Percentiles rank a stretch among this genome's conserved stretches.
These are phyloP conservation scores for Aricia agestis DNA, from an alignment of 1,140 invertebrate species.

Conservation along the genomic window DNA sequence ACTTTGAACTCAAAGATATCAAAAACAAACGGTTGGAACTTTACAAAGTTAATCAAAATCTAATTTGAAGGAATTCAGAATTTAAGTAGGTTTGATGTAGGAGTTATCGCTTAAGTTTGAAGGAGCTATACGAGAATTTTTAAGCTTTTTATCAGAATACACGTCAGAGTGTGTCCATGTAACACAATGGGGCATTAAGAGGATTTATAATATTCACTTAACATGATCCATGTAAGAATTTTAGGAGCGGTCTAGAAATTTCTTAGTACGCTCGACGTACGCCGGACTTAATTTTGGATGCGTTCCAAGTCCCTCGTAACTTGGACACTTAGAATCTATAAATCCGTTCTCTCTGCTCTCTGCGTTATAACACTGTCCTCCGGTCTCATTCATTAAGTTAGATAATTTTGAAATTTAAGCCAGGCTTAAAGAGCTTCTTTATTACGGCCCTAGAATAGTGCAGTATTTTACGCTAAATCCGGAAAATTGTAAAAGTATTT, in stretches of 20 bases:
- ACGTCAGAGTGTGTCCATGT: neutral
- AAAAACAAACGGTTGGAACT: too few relatives aligned
- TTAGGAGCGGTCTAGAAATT: constrained; percentile 26
- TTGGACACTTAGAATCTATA: constrained; percentile 44
- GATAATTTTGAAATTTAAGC: constrained; percentile 8
- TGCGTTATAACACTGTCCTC: constrained; percentile 6
- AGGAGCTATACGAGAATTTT: too few relatives aligned
- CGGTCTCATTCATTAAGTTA: constrained; percentile 5
- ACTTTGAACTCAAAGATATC: too few relatives aligned
- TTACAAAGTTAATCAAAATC: too few relatives aligned
- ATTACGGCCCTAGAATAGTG: neutral
- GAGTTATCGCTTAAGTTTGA: too few relatives aligned
- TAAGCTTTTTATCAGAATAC: too few relatives aligned
- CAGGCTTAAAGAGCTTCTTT: neutral
- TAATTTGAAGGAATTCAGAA: too few relatives aligned
- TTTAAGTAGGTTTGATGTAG: too few relatives aligned
- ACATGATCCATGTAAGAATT: constrained; percentile 11
- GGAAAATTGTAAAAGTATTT: neutral
- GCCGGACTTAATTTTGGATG: constrained; percentile 43
- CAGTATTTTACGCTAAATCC: neutral
- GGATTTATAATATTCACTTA: constrained; percentile 2
- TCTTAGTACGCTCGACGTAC: constrained; percentile 34
- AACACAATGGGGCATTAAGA: neutral
- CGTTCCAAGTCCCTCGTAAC: constrained; percentile 48
- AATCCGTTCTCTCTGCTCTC: constrained; percentile 19